Evolutionary conservation across 2,113 vertebrate genomes (phyloP), one percentile per base, ranked within the genome.

Genomic region (Bos taurus): DNA sequence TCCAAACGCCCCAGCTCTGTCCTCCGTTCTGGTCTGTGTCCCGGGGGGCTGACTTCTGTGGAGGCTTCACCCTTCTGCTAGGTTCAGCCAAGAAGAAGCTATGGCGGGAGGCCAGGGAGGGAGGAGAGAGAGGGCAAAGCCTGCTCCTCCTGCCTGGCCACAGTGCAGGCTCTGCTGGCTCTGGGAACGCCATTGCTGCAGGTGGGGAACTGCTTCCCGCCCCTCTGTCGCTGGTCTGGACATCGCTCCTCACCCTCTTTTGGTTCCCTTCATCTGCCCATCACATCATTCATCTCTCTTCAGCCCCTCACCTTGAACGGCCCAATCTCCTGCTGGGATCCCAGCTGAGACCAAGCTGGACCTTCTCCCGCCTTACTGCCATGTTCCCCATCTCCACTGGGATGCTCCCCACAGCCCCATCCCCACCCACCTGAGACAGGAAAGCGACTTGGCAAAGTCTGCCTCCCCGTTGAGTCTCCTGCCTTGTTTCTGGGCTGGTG

Each of bases 371-470:
- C 43, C 78, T 71, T 50, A 30, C 30, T 56, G 11, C 40, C 59
- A 33, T 7, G 30, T 1, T 59, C 57, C 21, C 7, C 9, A 0
- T 54, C 43, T 25, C 52, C 14, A 16, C 0, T 7, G n/a, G 25
- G 36, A 3, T 17, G 36, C 10, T 71, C 74, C 8, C 26, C 48
- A 5, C 12, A 11, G 28, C 52, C 59, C 14, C 74, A 64, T 33
- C 36, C 67, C 30, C 6, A 30, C 50, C 78, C 8, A 4, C 7
- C 96, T 25, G 56, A 95, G 59, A 40, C 26, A 85, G 36, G 48
- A 30, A 48, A 36, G 52, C 17, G 62, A 54, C 82, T 78, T 95
- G 56, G 71, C 80, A 87, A 87, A 85, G 50, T 30, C 40, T 19
- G 50, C 52, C 36, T 94, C n/a, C 46, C 30, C 16, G 26, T 40